Conservation (phyloP, 2,113 vertebrate genomes). For the Macquaria ambigua region DNA sequence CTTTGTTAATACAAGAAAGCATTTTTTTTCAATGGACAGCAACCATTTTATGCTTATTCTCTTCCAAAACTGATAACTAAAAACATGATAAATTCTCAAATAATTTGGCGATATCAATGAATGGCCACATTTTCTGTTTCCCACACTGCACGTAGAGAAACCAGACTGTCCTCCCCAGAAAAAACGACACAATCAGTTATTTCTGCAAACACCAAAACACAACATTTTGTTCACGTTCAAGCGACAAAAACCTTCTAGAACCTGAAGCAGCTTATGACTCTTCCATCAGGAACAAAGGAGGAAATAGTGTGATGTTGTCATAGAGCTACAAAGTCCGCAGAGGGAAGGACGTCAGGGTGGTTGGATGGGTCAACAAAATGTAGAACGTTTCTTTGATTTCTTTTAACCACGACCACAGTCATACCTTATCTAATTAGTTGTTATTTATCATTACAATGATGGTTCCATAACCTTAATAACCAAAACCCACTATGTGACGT, state of each 20-base stretch:
- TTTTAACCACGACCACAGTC: neutral
- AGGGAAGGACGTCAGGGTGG: neutral
- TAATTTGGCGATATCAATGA: neutral
- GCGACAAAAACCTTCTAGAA: neutral
- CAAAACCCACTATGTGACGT: no score
- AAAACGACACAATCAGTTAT: neutral
- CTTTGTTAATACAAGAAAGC: neutral
- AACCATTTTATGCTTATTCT: neutral
- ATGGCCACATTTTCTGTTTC: neutral
- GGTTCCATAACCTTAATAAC: neutral
- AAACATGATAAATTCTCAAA: neutral
- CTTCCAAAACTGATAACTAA: neutral
- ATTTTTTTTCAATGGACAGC: neutral
- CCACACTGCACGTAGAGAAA: neutral
- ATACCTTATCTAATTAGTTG: neutral
- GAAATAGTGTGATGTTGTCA: neutral
- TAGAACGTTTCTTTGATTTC: neutral
- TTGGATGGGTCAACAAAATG: neutral
- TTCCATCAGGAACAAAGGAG: neutral
- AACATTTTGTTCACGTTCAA: neutral
- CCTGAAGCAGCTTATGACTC: neutral
- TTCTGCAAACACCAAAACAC: neutral
- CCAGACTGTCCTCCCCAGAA: neutral
- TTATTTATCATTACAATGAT: neutral
- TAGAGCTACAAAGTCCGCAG: neutral